Percentiles rank a stretch among this genome's conserved stretches.
Evolutionary conservation across 2,888 invertebrate genomes (phyloP).

Genomic region (Catocala fraxini): DNA sequence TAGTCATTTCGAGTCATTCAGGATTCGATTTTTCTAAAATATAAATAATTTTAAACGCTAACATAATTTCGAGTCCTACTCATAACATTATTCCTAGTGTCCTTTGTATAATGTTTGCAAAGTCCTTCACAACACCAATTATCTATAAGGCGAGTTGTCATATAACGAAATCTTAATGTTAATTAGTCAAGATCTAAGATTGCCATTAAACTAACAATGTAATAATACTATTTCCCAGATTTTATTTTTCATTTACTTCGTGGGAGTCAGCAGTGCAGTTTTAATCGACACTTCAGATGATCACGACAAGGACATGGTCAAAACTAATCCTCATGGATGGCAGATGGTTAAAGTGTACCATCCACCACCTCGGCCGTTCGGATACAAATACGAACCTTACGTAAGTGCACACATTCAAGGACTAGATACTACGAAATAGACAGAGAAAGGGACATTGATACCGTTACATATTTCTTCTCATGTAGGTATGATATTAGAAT

Average conservation of each 20-base stretch:
- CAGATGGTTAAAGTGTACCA: slow-evolving; percentile 72
- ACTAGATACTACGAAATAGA: slow-evolving; percentile 27
- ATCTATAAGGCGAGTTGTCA: too few relatives aligned
- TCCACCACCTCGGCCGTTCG: slow-evolving; percentile 60
- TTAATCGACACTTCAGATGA: slow-evolving; percentile 63
- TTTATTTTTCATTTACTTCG: slow-evolving; percentile 64
- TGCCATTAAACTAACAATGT: too few relatives aligned
- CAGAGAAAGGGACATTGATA: slow-evolving; percentile 44
- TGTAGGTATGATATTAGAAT: slow-evolving; percentile 38
- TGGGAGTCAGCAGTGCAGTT: slow-evolving; percentile 65
- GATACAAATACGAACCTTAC: slow-evolving; percentile 68
- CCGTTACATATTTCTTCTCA: slow-evolving; percentile 34
- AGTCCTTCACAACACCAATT: too few relatives aligned
- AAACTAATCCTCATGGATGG: slow-evolving; percentile 62
- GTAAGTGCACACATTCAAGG: slow-evolving; percentile 64
- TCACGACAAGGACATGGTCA: slow-evolving; percentile 34
- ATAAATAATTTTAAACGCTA: too few relatives aligned
- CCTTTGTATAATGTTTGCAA: too few relatives aligned
- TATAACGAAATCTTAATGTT: too few relatives aligned
- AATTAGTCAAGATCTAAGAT: too few relatives aligned
- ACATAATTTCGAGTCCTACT: too few relatives aligned
- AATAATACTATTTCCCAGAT: slow-evolving; percentile 59
- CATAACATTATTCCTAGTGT: too few relatives aligned
- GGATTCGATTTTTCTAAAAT: too few relatives aligned
- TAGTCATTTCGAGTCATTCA: too few relatives aligned